A percentile compares a stretch with the other conserved stretches of the same genome.
Conservation (phyloP, 1,140 invertebrate genomes). For the Adoxophyes honmai region DNA sequence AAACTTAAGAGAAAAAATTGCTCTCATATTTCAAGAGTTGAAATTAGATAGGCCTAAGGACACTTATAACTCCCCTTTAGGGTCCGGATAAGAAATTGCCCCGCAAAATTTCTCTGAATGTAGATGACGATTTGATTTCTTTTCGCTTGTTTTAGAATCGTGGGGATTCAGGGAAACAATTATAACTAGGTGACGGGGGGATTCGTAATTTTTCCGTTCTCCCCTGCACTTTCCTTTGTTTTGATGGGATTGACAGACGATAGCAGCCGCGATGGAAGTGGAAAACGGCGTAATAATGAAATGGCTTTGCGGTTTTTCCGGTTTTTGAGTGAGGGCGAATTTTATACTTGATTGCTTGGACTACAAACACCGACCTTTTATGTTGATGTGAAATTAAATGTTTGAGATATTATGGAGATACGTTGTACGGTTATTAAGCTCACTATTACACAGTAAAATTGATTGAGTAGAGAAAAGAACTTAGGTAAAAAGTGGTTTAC, state of each 20-base stretch:
- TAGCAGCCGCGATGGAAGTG: neutral
- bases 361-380: too few species aligned
- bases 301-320: neutral
- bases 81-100: slow-evolving; percentile 12
- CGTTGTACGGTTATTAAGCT: too few species aligned
- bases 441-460: too few species aligned
- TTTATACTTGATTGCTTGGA: too few species aligned
- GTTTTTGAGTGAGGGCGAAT: neutral
- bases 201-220: neutral
- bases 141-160: slow-evolving; percentile 5
- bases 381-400: too few species aligned
- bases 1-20: slow-evolving; percentile 15
- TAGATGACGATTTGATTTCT: slow-evolving; percentile 14
- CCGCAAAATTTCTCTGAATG: slow-evolving; percentile 8
- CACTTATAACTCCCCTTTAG: slow-evolving; percentile 14
- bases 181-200: neutral
- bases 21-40: slow-evolving; percentile 15
- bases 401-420: too few species aligned
- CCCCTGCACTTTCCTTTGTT: neutral
- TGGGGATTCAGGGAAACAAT: slow-evolving; percentile 5
- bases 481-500: too few species aligned
- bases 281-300: slow-evolving; percentile 1
- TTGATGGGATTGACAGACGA: slow-evolving; percentile 6
- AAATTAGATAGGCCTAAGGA: slow-evolving; percentile 13
- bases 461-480: too few species aligned